Base-by-base conservation (phyloP, 2,888 invertebrate genomes). In the Nebria brevicollis region DNA sequence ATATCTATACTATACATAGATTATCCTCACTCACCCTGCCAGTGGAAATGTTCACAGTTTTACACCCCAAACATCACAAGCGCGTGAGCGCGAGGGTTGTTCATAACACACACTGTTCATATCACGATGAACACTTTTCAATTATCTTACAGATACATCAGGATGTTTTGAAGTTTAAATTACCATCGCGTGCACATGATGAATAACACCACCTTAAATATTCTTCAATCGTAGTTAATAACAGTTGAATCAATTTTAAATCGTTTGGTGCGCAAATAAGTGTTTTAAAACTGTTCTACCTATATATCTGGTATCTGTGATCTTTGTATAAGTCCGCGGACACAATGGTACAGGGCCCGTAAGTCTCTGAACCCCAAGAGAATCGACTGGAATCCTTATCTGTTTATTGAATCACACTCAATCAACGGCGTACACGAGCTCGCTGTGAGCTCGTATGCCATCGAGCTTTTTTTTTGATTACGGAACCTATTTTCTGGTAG, bases 1-100 rank as follows among this genome's bases (percentile, higher is more conserved):
- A 78, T 78, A 74, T 78, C 78, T 78, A 78, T 78, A 78, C 78
- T 78, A 78, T 79, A 75, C 79, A 79, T 79, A 79, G 75, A 79
- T 79, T 79, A 79, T 75, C 74, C 66, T 68, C 75, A 66, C 25
- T 10, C 68, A 11, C 13, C 26, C 20, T 25, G 10, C 26, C 20
- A 26, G 26, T 74, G 79, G 34, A 79, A 79, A 79, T 79, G 79
- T 77, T 66, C 54, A 79, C 79, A 79, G 79, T 79, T 79, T 79
- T 79, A 79, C 79, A 79, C 79, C 75, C 79, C 15, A 25, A 25
- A 11, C 5, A 26, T 70, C 11, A 15, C 15, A 25, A 20, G n/a
- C 25, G 70, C 70, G 25, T 6, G 20, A 25, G 8, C 66, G 25
- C 13, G 10, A 25, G 70, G 34, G 70, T 11, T 11, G 70, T 70